Percentiles rank a stretch among this genome's conserved stretches.
phyloP scores from a whole-genome alignment of 2,113 vertebrate species.

The Cryptomyrus ogoouensis region DNA sequence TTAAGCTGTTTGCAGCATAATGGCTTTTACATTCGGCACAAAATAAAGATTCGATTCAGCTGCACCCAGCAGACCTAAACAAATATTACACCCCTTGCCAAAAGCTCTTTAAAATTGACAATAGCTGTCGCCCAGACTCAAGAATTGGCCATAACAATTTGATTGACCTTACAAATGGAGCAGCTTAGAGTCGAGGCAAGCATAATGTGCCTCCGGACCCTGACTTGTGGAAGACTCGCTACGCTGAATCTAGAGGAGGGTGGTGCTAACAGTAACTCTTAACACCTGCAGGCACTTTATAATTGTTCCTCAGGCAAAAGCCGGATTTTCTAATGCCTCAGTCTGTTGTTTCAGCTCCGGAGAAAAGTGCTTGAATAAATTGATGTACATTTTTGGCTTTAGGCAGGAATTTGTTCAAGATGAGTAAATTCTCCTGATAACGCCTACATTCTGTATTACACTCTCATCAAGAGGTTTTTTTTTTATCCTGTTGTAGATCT shows the following conservation, averaged over 20 bases:
- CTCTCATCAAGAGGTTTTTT: background rate
- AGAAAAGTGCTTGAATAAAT: conserved; percentile 4
- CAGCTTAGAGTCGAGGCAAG: background rate
- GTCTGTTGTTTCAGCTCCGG: background rate
- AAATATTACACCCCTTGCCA: background rate
- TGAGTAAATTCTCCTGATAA: conserved; percentile 2
- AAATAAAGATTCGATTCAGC: background rate
- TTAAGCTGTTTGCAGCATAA: background rate
- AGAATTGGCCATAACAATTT: background rate
- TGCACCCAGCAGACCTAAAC: background rate
- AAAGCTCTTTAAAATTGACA: background rate
- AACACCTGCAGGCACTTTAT: background rate
- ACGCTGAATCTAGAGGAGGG: background rate
- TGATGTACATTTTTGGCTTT: conserved; percentile 2
- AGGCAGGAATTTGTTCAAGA: background rate
- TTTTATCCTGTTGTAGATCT: background rate
- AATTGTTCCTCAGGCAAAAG: background rate
- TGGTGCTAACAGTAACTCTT: background rate
- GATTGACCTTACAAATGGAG: background rate
- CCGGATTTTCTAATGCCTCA: background rate
- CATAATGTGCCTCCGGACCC: background rate
- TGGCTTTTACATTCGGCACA: background rate
- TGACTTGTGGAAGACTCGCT: background rate
- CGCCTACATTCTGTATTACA: background rate
- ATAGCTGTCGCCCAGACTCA: background rate